Percentiles rank a stretch among this genome's conserved stretches.
phyloP scores from a whole-genome alignment of 2,113 vertebrate species.

The Lanius ludovicianus region DNA sequence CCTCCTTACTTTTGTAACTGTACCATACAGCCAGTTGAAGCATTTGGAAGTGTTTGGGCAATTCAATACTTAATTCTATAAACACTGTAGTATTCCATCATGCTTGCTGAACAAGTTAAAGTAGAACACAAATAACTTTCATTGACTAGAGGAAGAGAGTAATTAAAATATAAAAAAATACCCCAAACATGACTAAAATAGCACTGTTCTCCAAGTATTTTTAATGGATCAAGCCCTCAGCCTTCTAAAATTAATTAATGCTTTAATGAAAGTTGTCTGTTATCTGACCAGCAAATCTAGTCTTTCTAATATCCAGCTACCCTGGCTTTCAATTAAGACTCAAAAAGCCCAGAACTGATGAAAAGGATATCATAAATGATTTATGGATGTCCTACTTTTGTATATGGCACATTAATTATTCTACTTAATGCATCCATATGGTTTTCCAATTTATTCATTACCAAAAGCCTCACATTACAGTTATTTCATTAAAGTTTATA shows the following conservation, averaged over 20 bases:
- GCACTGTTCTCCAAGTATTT: constrained; percentile 24
- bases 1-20: background rate
- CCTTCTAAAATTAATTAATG: constrained; percentile 72
- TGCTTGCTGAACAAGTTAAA: constrained; percentile 16
- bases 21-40: background rate
- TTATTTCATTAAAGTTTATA: constrained; percentile 62
- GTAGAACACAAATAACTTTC: constrained; percentile 1
- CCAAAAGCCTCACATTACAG: constrained; percentile 47
- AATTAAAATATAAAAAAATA: constrained; percentile 42
- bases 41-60: background rate
- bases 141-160: constrained; percentile 12
- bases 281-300: constrained; percentile 68
- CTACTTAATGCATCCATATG: constrained; percentile 55
- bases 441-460: constrained; percentile 57
- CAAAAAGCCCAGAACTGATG: constrained; percentile 53
- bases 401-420: constrained; percentile 66
- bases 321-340: constrained; percentile 70
- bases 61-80: background rate
- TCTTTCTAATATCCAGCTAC: constrained; percentile 62
- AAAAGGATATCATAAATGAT: constrained; percentile 67
- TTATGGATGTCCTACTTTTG: constrained; percentile 61
- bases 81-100: background rate
- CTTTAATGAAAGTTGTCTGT: constrained; percentile 66
- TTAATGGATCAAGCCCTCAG: constrained; percentile 38
- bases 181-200: background rate